A percentile compares a stretch with the other conserved stretches of the same genome.
phyloP scores from a whole-genome alignment of 2,797 vertebrate species.

The Arctocebus calabarensis region DNA sequence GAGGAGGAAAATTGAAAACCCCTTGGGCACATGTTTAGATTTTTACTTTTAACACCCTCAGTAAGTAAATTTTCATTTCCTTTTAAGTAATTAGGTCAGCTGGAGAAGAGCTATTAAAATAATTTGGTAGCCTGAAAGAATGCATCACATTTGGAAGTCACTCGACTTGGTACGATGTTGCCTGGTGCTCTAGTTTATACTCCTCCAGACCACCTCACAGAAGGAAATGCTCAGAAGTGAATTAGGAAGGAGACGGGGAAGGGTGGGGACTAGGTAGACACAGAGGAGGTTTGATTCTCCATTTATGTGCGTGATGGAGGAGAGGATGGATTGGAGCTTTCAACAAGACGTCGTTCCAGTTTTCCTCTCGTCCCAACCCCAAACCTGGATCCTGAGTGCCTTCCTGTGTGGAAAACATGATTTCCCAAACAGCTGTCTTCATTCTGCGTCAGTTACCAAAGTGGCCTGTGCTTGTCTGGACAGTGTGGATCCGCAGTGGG shows the following conservation, averaged over 20 bases:
- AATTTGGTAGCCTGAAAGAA: not conserved
- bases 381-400: not conserved
- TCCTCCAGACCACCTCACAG: not conserved
- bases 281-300: not conserved
- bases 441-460: not conserved
- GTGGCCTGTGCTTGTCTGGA: not conserved
- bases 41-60: constrained; percentile 56
- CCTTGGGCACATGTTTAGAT: not conserved
- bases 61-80: constrained; percentile 16
- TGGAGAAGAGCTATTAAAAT: constrained; percentile 44
- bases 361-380: not conserved
- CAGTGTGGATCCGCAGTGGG: not conserved
- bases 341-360: not conserved
- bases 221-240: constrained; percentile 1
- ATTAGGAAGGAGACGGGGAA: not conserved
- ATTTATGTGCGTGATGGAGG: not conserved
- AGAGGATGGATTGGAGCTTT: not conserved
- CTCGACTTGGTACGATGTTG: not conserved
- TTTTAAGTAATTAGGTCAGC: constrained; percentile 36
- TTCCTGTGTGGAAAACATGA: not conserved
- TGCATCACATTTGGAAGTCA: not conserved
- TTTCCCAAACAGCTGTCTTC: constrained; percentile 20
- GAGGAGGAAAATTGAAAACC: constrained; percentile 31
- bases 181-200: not conserved
- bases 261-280: not conserved